These are phyloP conservation scores for Diplodus sargus DNA, from an alignment of 2,797 vertebrate genomes.

Conservation along the genomic window DNA sequence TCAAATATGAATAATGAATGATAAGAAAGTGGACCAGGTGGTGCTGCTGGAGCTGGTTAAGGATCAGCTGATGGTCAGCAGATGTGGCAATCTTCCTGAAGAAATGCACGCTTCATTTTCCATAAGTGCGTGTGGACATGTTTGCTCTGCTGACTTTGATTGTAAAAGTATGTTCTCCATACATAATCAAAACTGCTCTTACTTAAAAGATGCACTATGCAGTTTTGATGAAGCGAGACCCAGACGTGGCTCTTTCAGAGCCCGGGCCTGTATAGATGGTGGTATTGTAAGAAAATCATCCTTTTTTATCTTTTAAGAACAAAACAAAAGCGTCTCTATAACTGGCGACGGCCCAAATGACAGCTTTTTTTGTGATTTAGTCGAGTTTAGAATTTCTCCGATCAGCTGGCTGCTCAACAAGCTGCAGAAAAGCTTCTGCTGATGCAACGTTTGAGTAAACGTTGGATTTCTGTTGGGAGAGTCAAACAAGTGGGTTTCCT, in stretches of 20 bases:
- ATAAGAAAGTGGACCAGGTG: slow-evolving; percentile 32
- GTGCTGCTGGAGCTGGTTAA: slow-evolving; percentile 13
- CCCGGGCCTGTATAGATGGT: background rate
- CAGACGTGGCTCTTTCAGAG: background rate
- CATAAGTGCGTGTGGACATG: slow-evolving; percentile 8
- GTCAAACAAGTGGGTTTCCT: no score
- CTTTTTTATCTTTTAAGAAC: background rate
- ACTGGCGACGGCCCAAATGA: background rate
- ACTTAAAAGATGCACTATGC: slow-evolving; percentile 10
- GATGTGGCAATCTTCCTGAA: slow-evolving; percentile 23
- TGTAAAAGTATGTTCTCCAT: slow-evolving; percentile 43
- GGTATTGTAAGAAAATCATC: background rate
- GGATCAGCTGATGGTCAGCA: slow-evolving; percentile 1
- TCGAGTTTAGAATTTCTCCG: no score
- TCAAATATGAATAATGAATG: slow-evolving; percentile 41
- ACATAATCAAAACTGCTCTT: slow-evolving; percentile 11
- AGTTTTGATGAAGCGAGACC: slow-evolving; percentile 21
- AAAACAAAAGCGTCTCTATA: background rate
- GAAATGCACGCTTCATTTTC: slow-evolving; percentile 24
- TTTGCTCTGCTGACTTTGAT: slow-evolving; percentile 29
- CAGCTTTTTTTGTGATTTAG: no score
- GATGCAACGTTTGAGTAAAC: no score
- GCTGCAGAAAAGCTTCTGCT: no score
- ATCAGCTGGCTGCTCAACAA: no score
- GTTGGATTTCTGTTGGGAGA: no score